phyloP scores from a whole-genome alignment of 2,888 invertebrate species.

The Pterostichus niger region DNA sequence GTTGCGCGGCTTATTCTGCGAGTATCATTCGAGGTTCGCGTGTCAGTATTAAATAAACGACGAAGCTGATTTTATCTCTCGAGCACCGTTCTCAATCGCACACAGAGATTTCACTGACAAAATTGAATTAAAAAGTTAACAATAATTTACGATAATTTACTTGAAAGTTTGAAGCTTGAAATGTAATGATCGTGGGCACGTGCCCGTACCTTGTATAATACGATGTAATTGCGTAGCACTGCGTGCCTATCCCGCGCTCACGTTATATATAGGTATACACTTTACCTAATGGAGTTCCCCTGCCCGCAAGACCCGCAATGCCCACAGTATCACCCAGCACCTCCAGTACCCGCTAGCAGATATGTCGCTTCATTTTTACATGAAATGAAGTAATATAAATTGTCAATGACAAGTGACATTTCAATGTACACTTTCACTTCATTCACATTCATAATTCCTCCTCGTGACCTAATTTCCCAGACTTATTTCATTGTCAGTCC shows the following conservation, averaged over 20 bases:
- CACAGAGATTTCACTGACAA: conserved; percentile 57
- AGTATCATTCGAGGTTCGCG: conserved; percentile 40
- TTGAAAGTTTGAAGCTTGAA: conserved; percentile 56
- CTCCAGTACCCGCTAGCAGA: not conserved
- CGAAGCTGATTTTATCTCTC: conserved; percentile 63
- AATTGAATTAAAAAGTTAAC: conserved; percentile 63
- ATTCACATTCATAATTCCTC: too few species aligned
- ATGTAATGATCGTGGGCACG: conserved; percentile 55
- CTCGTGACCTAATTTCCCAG: too few species aligned
- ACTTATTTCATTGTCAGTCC: too few species aligned
- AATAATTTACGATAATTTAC: conserved; percentile 61
- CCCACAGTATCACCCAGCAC: not conserved
- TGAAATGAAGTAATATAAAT: conserved; percentile 2
- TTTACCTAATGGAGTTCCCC: conserved; percentile 35
- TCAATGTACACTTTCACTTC: too few species aligned
- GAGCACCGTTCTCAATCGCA: conserved; percentile 60
- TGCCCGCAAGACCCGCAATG: not conserved
- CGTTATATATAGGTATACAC: conserved; percentile 21
- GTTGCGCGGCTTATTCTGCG: conserved; percentile 24
- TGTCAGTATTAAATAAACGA: conserved; percentile 64
- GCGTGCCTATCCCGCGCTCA: not conserved
- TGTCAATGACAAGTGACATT: too few species aligned
- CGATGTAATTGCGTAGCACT: conserved; percentile 38
- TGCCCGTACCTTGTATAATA: conserved; percentile 48
- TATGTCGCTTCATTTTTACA: not conserved